Evolutionary conservation across 2,888 invertebrate genomes (phyloP).

Genomic region (Horisme vitalbata): DNA sequence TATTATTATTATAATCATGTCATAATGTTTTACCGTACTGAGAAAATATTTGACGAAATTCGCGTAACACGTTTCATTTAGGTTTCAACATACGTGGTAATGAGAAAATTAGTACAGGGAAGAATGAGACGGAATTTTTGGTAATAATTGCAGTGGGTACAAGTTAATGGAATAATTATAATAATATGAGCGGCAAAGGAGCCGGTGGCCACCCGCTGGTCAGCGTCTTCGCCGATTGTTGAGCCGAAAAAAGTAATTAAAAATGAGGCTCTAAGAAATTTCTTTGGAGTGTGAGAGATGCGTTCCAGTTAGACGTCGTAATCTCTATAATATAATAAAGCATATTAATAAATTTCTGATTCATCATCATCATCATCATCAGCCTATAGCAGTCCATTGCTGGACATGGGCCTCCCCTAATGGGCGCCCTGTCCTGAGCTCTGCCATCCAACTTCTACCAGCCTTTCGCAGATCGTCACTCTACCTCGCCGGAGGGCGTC

Average conservation of each 20-base stretch:
- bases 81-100: slow-evolving; percentile 14
- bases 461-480: too few species aligned
- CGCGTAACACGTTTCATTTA: slow-evolving; percentile 12
- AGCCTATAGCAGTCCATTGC: too few species aligned
- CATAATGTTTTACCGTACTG: background rate
- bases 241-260: slow-evolving; percentile 77
- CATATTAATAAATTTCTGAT: too few species aligned
- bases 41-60: slow-evolving; percentile 6
- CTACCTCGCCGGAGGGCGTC: too few species aligned
- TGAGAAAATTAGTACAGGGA: slow-evolving; percentile 40
- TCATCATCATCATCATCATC: too few species aligned
- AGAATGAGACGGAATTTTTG: slow-evolving; percentile 62
- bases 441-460: too few species aligned
- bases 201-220: slow-evolving; percentile 78
- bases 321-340: too few species aligned
- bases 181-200: slow-evolving; percentile 71
- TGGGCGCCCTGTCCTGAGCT: too few species aligned
- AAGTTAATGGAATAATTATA: slow-evolving; percentile 81
- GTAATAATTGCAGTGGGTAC: slow-evolving; percentile 70
- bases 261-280: slow-evolving; percentile 67
- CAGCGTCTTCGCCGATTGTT: slow-evolving; percentile 68
- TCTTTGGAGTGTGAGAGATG: slow-evolving; percentile 54
- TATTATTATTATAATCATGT: too few species aligned
- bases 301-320: slow-evolving; percentile 26
- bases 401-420: too few species aligned